phyloP scores from a whole-genome alignment of 64 coral and sea anemone species.

The Dendronephthya gigantea region DNA sequence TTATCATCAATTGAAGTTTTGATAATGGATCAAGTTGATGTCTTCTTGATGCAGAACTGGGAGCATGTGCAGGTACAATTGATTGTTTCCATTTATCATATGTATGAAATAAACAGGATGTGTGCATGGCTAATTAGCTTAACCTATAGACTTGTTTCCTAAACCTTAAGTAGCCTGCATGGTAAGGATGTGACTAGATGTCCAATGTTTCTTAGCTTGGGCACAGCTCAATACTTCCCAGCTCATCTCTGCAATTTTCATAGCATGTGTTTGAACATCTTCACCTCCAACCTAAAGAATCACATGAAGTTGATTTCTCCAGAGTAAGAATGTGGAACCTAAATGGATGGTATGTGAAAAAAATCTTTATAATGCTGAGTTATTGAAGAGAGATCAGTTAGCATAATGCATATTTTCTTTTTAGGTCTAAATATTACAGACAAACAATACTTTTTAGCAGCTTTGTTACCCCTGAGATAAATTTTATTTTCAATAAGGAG shows the following conservation, averaged over 20 bases:
- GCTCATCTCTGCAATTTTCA: neutral
- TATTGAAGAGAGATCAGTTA: too few relatives aligned
- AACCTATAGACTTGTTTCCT: too few relatives aligned
- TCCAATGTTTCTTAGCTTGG: too few relatives aligned
- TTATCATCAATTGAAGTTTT: slow-evolving; percentile 86
- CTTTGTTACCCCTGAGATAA: slow-evolving; percentile 74
- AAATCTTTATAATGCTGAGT: too few relatives aligned
- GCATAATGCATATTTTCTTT: neutral
- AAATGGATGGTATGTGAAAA: slow-evolving; percentile 62
- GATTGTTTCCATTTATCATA: neutral
- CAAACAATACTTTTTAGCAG: slow-evolving; percentile 78
- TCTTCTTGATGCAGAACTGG: slow-evolving; percentile 98
- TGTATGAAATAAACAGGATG: too few relatives aligned
- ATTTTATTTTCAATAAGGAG: slow-evolving; percentile 65
- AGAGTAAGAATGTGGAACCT: slow-evolving; percentile 91
- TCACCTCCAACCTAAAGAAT: slow-evolving; percentile 73
- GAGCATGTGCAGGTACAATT: slow-evolving; percentile 69
- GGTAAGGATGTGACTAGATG: too few relatives aligned
- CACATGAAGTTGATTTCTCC: slow-evolving; percentile 91
- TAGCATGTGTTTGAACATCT: slow-evolving; percentile 81
- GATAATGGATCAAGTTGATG: slow-evolving; percentile 85
- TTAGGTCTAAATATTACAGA: slow-evolving; percentile 90
- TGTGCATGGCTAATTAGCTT: too few relatives aligned
- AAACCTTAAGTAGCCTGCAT: too few relatives aligned
- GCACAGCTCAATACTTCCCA: neutral